Conservation (phyloP, 2,888 invertebrate species). For the Pammene fasciana region DNA sequence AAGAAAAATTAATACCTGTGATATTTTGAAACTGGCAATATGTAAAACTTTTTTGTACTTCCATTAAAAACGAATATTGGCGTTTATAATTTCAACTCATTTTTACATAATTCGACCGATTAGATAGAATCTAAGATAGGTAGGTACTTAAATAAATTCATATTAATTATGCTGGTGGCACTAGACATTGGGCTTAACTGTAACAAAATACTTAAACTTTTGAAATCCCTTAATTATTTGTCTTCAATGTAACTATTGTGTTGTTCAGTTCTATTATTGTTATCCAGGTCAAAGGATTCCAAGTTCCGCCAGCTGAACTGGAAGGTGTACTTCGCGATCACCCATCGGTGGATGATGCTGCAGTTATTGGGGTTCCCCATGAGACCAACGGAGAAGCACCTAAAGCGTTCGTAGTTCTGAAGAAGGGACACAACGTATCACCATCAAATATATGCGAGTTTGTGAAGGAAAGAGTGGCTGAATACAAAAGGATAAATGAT, state of each 20-base stretch:
- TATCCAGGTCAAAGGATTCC: conserved; percentile 80
- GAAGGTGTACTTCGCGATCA: conserved; percentile 87
- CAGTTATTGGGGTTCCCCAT: conserved; percentile 88
- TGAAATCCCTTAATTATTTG: no score
- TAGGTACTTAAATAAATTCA: no score
- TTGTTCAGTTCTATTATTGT: no score
- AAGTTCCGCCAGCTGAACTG: conserved; percentile 92
- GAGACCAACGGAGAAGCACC: conserved; percentile 82
- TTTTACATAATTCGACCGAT: no score
- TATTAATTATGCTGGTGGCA: background rate
- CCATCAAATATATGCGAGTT: conserved; percentile 85
- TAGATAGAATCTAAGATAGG: no score
- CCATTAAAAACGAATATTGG: no score
- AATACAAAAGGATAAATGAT: conserved; percentile 89
- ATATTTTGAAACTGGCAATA: no score
- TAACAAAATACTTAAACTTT: background rate
- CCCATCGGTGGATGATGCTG: conserved; percentile 88
- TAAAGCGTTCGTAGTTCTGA: conserved; percentile 48
- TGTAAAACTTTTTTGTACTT: no score
- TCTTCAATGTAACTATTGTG: no score
- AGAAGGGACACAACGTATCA: conserved; percentile 53
- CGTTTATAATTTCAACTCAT: no score
- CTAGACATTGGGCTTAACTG: background rate
- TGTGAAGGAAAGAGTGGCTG: conserved; percentile 87
- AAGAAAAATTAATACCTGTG: no score